Evolutionary conservation across 2,888 invertebrate genomes (phyloP).

Genomic region (Vandiemenella viatica): DNA sequence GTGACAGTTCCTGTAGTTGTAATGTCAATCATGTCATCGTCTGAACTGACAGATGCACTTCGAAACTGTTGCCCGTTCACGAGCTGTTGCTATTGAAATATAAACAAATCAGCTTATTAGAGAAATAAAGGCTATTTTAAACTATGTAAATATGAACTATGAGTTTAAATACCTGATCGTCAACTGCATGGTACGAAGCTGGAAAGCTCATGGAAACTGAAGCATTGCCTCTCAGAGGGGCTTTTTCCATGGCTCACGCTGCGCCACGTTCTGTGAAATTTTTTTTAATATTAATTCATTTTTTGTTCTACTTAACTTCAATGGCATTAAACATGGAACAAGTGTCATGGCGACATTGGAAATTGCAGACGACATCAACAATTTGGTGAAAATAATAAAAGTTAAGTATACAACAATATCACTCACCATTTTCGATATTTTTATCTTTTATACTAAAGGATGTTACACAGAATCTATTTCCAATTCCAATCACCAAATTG

Average conservation of each 20-base stretch:
- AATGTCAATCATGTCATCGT: constrained; percentile 53
- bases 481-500: too few species aligned
- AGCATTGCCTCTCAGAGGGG: constrained; percentile 45
- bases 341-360: constrained; percentile 7
- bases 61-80: constrained; percentile 16
- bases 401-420: too few species aligned
- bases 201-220: constrained; percentile 35
- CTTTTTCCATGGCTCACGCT: constrained; percentile 46
- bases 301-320: too few species aligned
- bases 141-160: not conserved
- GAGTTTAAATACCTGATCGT: constrained; percentile 41
- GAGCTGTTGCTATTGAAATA: constrained; percentile 10
- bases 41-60: constrained; percentile 30
- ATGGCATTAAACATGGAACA: too few species aligned
- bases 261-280: constrained; percentile 9
- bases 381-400: too few species aligned
- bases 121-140: constrained; percentile 1
- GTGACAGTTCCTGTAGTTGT: constrained; percentile 34
- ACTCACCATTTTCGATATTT: too few species aligned
- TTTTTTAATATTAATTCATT: too few species aligned
- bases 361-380: constrained; percentile 11
- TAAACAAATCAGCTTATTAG: constrained; percentile 14
- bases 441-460: too few species aligned
- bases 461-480: too few species aligned
- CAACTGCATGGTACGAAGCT: constrained; percentile 43